Conservation (phyloP, 2,113 vertebrate genomes). For the Ptyas mucosa region DNA sequence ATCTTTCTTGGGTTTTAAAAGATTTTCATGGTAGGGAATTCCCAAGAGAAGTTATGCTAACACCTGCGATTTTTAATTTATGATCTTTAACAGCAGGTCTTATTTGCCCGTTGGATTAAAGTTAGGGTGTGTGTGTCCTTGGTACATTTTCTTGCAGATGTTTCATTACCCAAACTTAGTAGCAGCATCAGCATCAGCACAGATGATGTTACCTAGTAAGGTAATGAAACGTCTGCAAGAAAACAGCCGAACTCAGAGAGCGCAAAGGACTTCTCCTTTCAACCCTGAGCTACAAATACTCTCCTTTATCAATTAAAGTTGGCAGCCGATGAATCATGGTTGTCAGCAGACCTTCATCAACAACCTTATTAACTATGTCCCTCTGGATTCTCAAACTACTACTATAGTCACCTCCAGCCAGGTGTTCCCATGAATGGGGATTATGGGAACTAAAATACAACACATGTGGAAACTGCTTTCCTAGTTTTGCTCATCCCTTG, state of each 20-base stretch:
- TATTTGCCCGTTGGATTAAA: background rate
- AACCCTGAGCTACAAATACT: background rate
- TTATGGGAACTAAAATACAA: background rate
- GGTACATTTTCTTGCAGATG: background rate
- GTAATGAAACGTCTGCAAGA: background rate
- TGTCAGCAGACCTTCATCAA: background rate
- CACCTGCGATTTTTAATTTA: background rate
- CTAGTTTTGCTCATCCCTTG: no score
- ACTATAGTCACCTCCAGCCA: background rate
- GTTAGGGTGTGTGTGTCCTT: background rate
- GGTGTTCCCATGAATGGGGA: background rate
- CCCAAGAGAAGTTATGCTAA: background rate
- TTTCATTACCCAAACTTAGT: background rate
- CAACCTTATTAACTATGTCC: accelerated
- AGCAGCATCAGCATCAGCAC: background rate
- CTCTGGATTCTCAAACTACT: background rate
- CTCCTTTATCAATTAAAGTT: background rate
- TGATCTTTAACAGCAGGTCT: accelerated
- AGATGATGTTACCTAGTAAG: background rate
- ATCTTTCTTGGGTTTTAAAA: background rate
- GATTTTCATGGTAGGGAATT: background rate
- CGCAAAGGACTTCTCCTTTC: background rate
- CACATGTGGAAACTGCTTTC: background rate
- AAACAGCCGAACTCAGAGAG: background rate
- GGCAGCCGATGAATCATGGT: background rate